These are phyloP conservation scores for Neotoxoptera formosana DNA, from an alignment of 1,140 invertebrate genomes.

Conservation along the genomic window DNA sequence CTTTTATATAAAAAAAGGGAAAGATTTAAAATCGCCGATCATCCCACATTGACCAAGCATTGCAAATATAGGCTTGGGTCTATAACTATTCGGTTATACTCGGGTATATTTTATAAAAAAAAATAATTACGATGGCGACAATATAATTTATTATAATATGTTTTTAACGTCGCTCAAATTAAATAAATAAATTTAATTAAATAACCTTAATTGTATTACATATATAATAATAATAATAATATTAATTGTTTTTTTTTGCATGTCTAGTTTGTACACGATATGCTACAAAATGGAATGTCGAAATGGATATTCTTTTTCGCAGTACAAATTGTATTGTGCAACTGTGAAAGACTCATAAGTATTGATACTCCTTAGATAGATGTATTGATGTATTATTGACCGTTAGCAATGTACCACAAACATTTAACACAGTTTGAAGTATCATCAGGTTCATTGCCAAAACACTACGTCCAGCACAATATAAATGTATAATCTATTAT, in stretches of 20 bases:
- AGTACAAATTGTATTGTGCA: neutral
- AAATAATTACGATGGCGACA: too few species aligned
- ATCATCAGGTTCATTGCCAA: constrained; percentile 23
- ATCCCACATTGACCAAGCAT: neutral
- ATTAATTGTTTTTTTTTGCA: neutral
- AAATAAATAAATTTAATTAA: too few species aligned
- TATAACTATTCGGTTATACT: neutral
- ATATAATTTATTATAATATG: too few species aligned
- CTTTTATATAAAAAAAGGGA: too few species aligned
- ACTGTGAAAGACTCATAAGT: neutral
- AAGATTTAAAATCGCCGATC: too few species aligned
- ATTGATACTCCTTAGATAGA: neutral
- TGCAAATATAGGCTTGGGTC: neutral
- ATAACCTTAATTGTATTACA: neutral
- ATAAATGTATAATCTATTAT: neutral
- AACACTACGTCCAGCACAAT: neutral
- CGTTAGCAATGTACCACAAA: neutral
- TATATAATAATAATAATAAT: too few species aligned
- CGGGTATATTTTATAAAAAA: too few species aligned
- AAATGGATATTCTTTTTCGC: neutral
- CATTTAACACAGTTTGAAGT: neutral
- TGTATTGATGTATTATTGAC: neutral
- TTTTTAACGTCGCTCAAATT: too few species aligned
- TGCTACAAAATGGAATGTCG: neutral
- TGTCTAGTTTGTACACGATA: too few species aligned